Conservation (phyloP, 2,888 invertebrate genomes). For the Pecten maximus region DNA sequence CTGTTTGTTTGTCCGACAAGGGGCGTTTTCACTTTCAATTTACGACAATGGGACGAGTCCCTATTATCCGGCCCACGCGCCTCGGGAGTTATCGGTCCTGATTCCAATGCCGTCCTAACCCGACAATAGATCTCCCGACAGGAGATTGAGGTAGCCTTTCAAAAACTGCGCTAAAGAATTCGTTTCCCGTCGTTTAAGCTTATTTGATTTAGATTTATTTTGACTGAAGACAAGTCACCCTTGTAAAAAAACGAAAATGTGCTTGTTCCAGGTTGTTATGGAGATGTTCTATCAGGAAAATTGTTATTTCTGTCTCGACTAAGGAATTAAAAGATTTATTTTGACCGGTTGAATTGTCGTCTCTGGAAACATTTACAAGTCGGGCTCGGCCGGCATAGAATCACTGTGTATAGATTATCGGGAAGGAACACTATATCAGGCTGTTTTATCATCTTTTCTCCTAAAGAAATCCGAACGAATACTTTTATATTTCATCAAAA, state of each 20-base stretch:
- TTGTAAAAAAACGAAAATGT: conserved; percentile 18
- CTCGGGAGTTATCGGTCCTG: conserved; percentile 9
- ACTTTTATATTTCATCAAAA: too few relatives aligned
- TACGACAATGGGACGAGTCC: conserved; percentile 22
- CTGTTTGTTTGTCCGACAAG: conserved; percentile 39
- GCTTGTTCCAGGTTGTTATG: background rate
- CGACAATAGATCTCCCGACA: background rate
- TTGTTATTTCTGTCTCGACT: background rate
- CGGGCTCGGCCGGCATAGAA: too few relatives aligned
- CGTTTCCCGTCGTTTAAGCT: conserved; percentile 25
- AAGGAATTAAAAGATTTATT: background rate
- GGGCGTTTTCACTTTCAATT: conserved; percentile 35
- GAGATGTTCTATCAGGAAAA: background rate
- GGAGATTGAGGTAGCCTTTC: background rate
- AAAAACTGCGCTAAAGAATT: background rate
- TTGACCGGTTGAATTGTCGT: background rate
- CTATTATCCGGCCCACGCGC: conserved; percentile 23
- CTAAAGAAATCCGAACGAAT: too few relatives aligned
- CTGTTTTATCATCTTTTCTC: too few relatives aligned
- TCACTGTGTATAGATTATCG: too few relatives aligned
- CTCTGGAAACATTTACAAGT: too few relatives aligned
- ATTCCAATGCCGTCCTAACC: background rate
- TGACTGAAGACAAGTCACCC: conserved; percentile 25
- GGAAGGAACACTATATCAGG: too few relatives aligned
- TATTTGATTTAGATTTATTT: conserved; percentile 33